Conservation (phyloP, 2,113 vertebrate species). For the Scalopus aquaticus region DNA sequence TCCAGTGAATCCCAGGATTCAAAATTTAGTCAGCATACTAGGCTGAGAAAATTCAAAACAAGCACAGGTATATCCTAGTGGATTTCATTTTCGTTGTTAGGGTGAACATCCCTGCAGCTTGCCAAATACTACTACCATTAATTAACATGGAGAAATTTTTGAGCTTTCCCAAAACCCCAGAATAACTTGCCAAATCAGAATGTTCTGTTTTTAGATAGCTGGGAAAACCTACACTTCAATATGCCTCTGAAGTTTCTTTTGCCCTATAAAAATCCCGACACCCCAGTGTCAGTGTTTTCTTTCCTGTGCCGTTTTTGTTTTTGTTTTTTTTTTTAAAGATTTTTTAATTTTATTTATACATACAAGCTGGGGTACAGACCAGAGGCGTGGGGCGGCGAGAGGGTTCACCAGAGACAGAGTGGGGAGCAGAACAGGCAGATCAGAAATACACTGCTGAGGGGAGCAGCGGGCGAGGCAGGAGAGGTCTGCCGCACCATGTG, state of each 20-base stretch:
- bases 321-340: too few relatives aligned
- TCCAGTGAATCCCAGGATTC: neutral
- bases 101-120: neutral
- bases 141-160: too few relatives aligned
- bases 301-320: neutral
- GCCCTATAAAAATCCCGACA: fast-evolving
- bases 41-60: conserved; percentile 3
- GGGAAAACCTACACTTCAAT: neutral
- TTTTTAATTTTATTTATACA: too few relatives aligned
- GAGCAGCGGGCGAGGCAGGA: too few relatives aligned
- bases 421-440: too few relatives aligned
- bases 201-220: neutral
- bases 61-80: neutral
- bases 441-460: too few relatives aligned
- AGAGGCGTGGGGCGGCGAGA: too few relatives aligned
- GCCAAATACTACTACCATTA: too few relatives aligned
- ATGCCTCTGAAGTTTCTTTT: neutral
- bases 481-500: too few relatives aligned
- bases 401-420: too few relatives aligned
- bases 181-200: neutral
- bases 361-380: too few relatives aligned
- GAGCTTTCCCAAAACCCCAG: too few relatives aligned
- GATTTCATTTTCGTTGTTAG: neutral
- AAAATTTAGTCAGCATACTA: neutral
- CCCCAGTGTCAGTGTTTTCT: neutral